Conservation (phyloP, 1,140 invertebrate species). For the Prorops nasuta region DNA sequence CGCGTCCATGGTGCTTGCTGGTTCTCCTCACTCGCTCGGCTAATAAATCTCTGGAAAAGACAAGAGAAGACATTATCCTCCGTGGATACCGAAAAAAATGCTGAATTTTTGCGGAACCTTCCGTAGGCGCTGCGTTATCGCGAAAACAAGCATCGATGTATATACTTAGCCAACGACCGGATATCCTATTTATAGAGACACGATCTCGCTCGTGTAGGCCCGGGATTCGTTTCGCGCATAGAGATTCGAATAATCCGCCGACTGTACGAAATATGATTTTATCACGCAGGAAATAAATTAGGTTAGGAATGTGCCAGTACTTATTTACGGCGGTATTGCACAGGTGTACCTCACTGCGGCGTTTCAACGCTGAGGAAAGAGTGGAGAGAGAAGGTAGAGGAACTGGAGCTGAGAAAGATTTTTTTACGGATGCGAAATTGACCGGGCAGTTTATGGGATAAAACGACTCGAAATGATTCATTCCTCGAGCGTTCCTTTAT, state of each 20-base stretch:
- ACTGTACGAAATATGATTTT: no score
- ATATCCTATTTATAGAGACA: conserved; percentile 54
- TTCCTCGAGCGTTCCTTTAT: no score
- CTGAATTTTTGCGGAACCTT: conserved; percentile 17
- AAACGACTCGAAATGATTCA: no score
- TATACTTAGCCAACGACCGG: conserved; percentile 52
- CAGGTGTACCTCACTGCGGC: conserved; percentile 28
- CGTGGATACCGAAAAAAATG: neutral
- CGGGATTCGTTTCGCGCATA: conserved; percentile 22
- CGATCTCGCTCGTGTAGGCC: conserved; percentile 44
- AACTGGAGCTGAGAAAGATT: no score
- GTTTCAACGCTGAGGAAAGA: conserved; percentile 6
- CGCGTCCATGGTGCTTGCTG: conserved; percentile 84
- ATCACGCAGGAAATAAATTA: no score
- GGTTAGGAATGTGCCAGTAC: no score
- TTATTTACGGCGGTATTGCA: no score
- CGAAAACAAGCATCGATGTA: conserved; percentile 28
- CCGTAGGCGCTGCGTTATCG: conserved; percentile 10
- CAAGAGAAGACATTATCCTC: conserved; percentile 1
- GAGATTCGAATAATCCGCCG: no score
- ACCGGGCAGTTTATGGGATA: no score
- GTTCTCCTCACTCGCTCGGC: conserved; percentile 33
- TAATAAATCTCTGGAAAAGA: conserved; percentile 20
- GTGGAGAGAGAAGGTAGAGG: conserved; percentile 7
- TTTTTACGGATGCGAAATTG: no score